Evolutionary conservation across 2,888 invertebrate species (phyloP).

Genomic region (Platycheirus albimanus): DNA sequence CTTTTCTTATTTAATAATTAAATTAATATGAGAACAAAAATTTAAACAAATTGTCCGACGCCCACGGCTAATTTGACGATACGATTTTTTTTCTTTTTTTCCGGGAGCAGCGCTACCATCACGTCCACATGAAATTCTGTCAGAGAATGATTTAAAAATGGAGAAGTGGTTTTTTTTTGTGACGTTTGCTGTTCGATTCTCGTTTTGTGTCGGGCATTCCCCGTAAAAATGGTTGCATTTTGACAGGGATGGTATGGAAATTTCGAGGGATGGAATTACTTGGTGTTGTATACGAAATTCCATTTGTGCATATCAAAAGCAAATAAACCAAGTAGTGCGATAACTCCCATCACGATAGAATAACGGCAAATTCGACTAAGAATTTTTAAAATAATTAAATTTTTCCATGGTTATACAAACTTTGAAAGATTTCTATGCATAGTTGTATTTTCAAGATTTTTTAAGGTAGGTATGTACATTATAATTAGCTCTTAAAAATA

Average conservation of each 20-base stretch:
- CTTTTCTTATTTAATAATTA: too few relatives aligned
- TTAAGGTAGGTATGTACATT: too few relatives aligned
- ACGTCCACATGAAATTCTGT: neutral
- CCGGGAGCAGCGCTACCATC: neutral
- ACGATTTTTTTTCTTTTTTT: constrained; percentile 3
- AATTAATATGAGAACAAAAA: neutral
- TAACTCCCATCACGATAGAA: too few relatives aligned
- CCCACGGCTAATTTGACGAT: constrained; percentile 3
- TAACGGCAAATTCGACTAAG: too few relatives aligned
- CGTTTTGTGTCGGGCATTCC: constrained; percentile 14
- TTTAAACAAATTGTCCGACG: constrained; percentile 1
- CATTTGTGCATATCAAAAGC: too few relatives aligned
- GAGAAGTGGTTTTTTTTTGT: constrained; percentile 3
- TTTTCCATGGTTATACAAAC: too few relatives aligned
- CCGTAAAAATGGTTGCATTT: neutral
- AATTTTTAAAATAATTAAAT: too few relatives aligned
- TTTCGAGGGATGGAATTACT: neutral
- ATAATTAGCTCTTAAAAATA: too few relatives aligned
- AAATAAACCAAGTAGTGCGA: too few relatives aligned
- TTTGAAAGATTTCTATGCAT: too few relatives aligned
- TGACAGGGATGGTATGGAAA: constrained; percentile 1
- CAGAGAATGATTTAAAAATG: neutral
- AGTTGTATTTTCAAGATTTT: too few relatives aligned
- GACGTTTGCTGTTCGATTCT: neutral
- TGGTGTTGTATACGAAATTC: too few relatives aligned